Percentiles rank a stretch among this genome's conserved stretches.
Conservation (phyloP, 2,797 vertebrate species). For the Pitangus sulphuratus region DNA sequence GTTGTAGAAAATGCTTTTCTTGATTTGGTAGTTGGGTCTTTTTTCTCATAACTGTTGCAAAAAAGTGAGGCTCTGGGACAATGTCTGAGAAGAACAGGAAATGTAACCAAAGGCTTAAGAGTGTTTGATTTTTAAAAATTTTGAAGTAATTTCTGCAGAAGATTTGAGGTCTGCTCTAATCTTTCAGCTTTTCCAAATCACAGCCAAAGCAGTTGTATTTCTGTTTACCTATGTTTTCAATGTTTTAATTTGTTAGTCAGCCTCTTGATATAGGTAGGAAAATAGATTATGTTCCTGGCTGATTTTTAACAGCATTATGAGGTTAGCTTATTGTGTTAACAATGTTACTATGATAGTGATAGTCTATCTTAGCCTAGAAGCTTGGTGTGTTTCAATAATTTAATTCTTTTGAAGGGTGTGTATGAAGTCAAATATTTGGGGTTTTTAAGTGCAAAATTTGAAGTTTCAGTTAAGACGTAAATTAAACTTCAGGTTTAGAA, state of each 20-base stretch:
- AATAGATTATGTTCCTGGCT: neutral
- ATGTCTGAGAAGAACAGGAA: neutral
- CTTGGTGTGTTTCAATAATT: neutral
- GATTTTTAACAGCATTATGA: neutral
- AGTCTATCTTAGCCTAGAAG: neutral
- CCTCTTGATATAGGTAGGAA: neutral
- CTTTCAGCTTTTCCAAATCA: neutral
- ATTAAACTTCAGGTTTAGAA: neutral
- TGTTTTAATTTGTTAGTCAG: neutral
- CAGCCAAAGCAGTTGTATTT: neutral
- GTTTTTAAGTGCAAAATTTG: neutral
- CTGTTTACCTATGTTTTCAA: neutral
- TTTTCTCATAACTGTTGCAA: neutral
- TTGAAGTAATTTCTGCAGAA: neutral
- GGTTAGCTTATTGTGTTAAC: neutral
- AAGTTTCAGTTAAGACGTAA: neutral
- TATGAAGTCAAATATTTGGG: neutral
- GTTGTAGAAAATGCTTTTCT: neutral
- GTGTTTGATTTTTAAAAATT: neutral
- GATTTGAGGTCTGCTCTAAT: neutral
- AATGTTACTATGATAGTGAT: neutral
- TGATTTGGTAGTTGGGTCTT: neutral
- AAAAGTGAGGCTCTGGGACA: neutral
- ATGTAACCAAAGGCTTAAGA: neutral
- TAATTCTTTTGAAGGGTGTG: neutral